These are phyloP conservation scores for Emydoidea blandingii DNA, from an alignment of 2,797 vertebrate species.

Conservation along the genomic window DNA sequence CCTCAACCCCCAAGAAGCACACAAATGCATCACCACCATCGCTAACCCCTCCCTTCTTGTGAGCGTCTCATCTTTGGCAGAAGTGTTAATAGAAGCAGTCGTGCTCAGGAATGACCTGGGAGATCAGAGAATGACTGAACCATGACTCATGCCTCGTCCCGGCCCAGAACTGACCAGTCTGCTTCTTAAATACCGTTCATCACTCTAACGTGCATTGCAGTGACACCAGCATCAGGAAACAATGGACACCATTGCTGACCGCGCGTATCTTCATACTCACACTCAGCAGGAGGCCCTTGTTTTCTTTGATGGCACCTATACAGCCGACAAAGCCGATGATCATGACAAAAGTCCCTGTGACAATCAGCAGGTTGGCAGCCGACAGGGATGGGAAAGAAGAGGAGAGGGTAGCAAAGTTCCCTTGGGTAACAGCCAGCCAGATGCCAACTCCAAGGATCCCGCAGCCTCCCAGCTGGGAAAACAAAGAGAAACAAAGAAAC, in stretches of 20 bases:
- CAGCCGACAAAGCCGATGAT: conserved; percentile 98
- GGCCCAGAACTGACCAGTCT: neutral
- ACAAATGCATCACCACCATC: neutral
- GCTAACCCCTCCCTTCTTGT: neutral
- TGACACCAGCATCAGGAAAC: neutral
- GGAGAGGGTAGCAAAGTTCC: conserved; percentile 97
- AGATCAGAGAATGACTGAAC: neutral
- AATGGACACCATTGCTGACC: neutral
- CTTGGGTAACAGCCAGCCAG: conserved; percentile 98
- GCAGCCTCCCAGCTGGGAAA: conserved; percentile 92
- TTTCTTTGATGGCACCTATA: conserved; percentile 96
- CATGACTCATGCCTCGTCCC: accelerated
- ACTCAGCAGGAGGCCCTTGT: conserved; percentile 93
- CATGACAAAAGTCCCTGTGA: conserved; percentile 94
- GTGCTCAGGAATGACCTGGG: neutral
- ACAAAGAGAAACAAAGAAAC: conserved; percentile 16
- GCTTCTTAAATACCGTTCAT: neutral
- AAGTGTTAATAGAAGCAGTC: neutral
- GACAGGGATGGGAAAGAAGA: conserved; percentile 96
- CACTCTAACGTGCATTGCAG: neutral
- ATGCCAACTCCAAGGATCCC: conserved; percentile 97
- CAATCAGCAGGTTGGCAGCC: conserved; percentile 96
- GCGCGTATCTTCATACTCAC: conserved; percentile 82
- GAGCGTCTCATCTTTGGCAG: neutral
- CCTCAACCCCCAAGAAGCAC: neutral